These are phyloP conservation scores for Stictonetta naevosa DNA, from an alignment of 2,113 vertebrate species.

Conservation along the genomic window DNA sequence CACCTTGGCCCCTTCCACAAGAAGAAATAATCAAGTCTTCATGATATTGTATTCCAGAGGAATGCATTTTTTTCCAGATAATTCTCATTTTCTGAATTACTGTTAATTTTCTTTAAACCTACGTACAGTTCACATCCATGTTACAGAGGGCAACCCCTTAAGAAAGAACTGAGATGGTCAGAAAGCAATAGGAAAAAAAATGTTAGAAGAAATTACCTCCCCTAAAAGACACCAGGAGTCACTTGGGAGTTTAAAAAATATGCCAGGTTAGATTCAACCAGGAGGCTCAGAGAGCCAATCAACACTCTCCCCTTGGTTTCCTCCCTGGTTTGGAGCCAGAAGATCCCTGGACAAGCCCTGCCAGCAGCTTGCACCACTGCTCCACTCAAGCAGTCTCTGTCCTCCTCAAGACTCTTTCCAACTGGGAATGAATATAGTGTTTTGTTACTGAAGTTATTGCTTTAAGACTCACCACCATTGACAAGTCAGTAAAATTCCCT, in stretches of 20 bases:
- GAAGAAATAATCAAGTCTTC: conserved; percentile 64
- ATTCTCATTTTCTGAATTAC: conserved; percentile 64
- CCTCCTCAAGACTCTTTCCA: not conserved
- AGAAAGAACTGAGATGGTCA: conserved; percentile 29
- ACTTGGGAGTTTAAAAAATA: conserved; percentile 14
- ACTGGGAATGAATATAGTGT: conserved; percentile 28
- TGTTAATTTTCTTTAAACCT: conserved; percentile 46
- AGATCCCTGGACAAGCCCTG: not conserved
- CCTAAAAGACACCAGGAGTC: not conserved
- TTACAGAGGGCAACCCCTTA: conserved; percentile 8
- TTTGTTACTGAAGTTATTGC: conserved; percentile 29
- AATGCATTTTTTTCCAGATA: conserved; percentile 62
- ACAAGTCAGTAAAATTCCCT: conserved; percentile 29
- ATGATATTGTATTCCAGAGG: conserved; percentile 56
- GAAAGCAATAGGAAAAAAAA: conserved; percentile 33
- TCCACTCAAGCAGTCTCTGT: not conserved
- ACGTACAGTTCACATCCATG: conserved; percentile 17
- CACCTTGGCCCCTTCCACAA: conserved; percentile 65
- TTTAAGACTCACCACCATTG: conserved; percentile 12
- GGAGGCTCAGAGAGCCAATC: not conserved
- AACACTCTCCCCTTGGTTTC: not conserved
- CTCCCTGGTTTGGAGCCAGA: not conserved
- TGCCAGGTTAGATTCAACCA: not conserved
- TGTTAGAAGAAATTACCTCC: conserved; percentile 44
- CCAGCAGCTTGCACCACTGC: not conserved